Evolutionary conservation across 1,140 invertebrate genomes (phyloP), one percentile per base, ranked within the genome.

Genomic region (Ptiloglossa arizonensis): DNA sequence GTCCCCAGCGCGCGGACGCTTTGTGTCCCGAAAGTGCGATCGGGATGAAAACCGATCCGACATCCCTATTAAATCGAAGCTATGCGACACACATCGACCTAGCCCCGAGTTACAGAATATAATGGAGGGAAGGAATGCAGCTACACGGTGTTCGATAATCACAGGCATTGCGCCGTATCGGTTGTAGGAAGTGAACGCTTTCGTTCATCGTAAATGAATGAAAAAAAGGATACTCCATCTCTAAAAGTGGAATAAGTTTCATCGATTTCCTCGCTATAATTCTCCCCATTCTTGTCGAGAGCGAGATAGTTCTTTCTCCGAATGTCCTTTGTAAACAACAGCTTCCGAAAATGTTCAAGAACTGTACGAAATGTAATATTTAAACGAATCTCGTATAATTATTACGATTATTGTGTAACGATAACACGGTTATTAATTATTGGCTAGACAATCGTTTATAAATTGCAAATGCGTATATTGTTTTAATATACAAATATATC

Each of bases 151-250:
- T 63, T 73, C 59, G 27, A 73, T 62, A 62, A 73, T 73, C 70
- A 57, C 57, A 57, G 54, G 32, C 54, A 63, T 72, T 63, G 56
- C 68, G 22, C 35, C 41, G 68, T 59, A 71, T 71, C 38, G 54
- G 38, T 29, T 11, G 52, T 1, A 29, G 35, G 54, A 52, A 44
- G 46, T 15, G 29, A 60, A 69, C 48, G 11, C 11, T 27, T 11
- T 24, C 8, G 1, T 48, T 56, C 38, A 5, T 8, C 5, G n/a
- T n/a, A 32, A 60, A 60, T 48, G 24, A 13, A 60, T 19, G 35
- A 48, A 29, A n/a, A 57, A 29, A 56, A n/a, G n/a, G 35, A 54
- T 56, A 3, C 9, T 41, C 3, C 13, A 22, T 29, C 29, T 0
- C 13, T 5, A 15, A 2, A 2, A 1, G 13, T 5, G 24, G n/a